A percentile compares a stretch with the other conserved stretches of the same genome.
phyloP scores from a whole-genome alignment of 2,888 invertebrate genomes.

The Dinocampus coccinellae region DNA sequence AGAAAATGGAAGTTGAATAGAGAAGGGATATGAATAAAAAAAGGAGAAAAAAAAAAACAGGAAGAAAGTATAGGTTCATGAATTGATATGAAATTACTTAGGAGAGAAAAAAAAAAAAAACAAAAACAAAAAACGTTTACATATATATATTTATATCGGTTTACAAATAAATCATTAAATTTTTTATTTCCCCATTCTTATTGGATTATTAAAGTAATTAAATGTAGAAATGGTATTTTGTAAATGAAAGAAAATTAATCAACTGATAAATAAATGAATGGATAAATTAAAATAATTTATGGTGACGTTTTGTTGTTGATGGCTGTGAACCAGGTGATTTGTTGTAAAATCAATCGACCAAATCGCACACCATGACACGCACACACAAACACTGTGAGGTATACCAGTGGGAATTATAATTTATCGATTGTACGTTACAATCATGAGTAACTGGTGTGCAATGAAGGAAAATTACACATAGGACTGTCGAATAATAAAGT shows the following conservation, averaged over 20 bases:
- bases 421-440: conserved; percentile 25
- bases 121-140: too few relatives aligned
- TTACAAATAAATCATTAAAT: too few relatives aligned
- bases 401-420: conserved; percentile 30
- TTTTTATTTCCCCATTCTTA: too few relatives aligned
- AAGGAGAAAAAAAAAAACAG: conserved; percentile 38
- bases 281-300: neutral
- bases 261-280: neutral
- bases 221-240: neutral
- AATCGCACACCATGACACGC: conserved; percentile 1
- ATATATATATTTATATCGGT: too few relatives aligned
- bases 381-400: neutral
- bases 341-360: conserved; percentile 32
- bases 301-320: neutral
- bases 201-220: too few relatives aligned
- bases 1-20: conserved; percentile 37
- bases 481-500: conserved; percentile 29
- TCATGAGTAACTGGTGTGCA: conserved; percentile 46
- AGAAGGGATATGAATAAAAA: conserved; percentile 34
- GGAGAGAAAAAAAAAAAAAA: too few relatives aligned
- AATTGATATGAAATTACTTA: too few relatives aligned
- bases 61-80: conserved; percentile 5
- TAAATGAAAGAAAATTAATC: neutral
- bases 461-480: conserved; percentile 26
- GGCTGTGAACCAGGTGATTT: neutral